These are phyloP conservation scores for Saguinus midas DNA, from an alignment of 2,113 vertebrate genomes.

Conservation along the genomic window DNA sequence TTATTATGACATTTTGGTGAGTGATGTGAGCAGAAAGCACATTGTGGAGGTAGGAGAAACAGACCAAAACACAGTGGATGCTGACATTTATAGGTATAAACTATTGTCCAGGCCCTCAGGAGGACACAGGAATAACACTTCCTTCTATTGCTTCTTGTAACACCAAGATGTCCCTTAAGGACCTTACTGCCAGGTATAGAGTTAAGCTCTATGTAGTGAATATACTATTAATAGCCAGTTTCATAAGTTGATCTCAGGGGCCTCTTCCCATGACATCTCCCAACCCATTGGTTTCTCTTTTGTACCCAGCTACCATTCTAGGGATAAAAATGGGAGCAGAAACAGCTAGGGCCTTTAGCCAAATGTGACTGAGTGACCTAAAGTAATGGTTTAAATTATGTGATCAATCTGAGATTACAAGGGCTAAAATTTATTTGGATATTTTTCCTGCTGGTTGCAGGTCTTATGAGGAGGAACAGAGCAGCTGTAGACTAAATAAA, in stretches of 20 bases:
- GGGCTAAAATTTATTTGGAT: neutral
- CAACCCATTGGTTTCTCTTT: neutral
- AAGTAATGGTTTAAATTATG: neutral
- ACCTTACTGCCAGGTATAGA: neutral
- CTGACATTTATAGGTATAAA: neutral
- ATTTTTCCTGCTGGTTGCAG: neutral
- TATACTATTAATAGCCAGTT: neutral
- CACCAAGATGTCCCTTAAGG: neutral
- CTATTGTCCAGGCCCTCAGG: no score
- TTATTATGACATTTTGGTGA: neutral
- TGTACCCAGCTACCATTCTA: neutral
- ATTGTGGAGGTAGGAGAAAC: neutral
- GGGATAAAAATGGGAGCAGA: rapidly evolving
- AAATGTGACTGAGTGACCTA: neutral
- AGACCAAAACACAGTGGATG: neutral
- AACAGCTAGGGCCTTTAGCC: neutral
- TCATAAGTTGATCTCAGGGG: neutral
- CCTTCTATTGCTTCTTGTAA: neutral
- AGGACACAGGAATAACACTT: neutral
- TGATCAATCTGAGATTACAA: neutral
- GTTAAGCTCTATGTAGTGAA: neutral
- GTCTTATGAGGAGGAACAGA: neutral
- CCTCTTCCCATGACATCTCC: neutral
- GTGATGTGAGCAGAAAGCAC: neutral
- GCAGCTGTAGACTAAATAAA: slow-evolving; percentile 1